phyloP scores from a whole-genome alignment of 2,888 invertebrate genomes.

The Neocrepidodera transversa region DNA sequence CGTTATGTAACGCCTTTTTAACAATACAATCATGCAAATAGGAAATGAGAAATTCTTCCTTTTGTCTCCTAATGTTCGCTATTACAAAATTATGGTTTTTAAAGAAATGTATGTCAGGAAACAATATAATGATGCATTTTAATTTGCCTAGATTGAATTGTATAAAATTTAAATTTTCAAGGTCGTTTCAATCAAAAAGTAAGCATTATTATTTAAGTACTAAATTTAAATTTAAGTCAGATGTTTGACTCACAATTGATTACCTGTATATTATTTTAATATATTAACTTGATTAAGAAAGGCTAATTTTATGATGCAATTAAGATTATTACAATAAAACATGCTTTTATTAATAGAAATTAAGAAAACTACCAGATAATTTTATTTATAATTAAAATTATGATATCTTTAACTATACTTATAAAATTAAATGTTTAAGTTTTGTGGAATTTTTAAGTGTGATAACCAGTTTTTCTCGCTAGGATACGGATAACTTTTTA shows the following conservation, averaged over 20 bases:
- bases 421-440: background rate
- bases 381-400: too few relatives aligned
- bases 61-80: conserved; percentile 2
- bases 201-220: too few relatives aligned
- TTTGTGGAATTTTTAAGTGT: background rate
- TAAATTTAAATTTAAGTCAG: too few relatives aligned
- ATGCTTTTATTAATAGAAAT: too few relatives aligned
- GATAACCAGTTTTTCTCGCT: conserved; percentile 9
- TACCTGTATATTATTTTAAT: too few relatives aligned
- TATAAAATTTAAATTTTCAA: background rate
- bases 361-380: too few relatives aligned
- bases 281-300: too few relatives aligned
- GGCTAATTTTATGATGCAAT: too few relatives aligned
- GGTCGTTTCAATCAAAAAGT: too few relatives aligned
- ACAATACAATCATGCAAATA: conserved; percentile 22
- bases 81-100: background rate
- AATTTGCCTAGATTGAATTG: background rate
- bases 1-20: conserved; percentile 14
- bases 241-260: too few relatives aligned
- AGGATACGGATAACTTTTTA: background rate
- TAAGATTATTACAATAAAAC: too few relatives aligned
- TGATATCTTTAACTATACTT: too few relatives aligned
- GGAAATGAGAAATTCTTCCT: conserved; percentile 11
- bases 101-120: background rate
- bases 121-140: background rate